Evolutionary conservation across 2,888 invertebrate genomes (phyloP).

Genomic region (Sinhomidia bicolor): DNA sequence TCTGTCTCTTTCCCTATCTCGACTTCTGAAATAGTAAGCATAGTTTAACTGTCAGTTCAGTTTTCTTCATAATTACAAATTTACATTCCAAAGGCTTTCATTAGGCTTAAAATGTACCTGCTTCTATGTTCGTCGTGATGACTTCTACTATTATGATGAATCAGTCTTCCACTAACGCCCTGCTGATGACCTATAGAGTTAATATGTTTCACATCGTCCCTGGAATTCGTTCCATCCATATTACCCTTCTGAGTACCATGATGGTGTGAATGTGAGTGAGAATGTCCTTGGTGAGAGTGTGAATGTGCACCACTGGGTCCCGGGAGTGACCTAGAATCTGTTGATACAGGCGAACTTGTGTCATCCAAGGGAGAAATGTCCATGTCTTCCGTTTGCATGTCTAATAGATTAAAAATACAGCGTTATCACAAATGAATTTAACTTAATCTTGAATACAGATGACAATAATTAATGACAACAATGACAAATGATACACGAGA

Average conservation of each 20-base stretch:
- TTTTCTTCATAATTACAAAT: no score
- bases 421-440: no score
- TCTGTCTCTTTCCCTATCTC: conserved; percentile 64
- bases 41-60: no score
- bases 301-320: conserved; percentile 61
- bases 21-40: conserved; percentile 43
- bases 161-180: conserved; percentile 73
- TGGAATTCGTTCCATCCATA: conserved; percentile 55
- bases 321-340: conserved; percentile 70
- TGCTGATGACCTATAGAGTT: conserved; percentile 69
- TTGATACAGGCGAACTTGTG: conserved; percentile 74
- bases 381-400: conserved; percentile 90
- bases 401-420: conserved; percentile 79
- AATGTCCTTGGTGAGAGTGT: conserved; percentile 66
- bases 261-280: conserved; percentile 67
- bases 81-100: no score
- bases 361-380: conserved; percentile 89
- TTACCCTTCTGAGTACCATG: conserved; percentile 57
- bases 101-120: conserved; percentile 64
- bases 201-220: conserved; percentile 57
- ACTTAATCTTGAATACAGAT: no score
- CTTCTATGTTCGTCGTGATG: conserved; percentile 71
- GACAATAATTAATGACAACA: no score
- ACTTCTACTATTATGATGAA: conserved; percentile 70
- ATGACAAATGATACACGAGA: no score